These are phyloP conservation scores for Ascidia mentula DNA, from an alignment of 23 tunicate genomes.

Conservation along the genomic window DNA sequence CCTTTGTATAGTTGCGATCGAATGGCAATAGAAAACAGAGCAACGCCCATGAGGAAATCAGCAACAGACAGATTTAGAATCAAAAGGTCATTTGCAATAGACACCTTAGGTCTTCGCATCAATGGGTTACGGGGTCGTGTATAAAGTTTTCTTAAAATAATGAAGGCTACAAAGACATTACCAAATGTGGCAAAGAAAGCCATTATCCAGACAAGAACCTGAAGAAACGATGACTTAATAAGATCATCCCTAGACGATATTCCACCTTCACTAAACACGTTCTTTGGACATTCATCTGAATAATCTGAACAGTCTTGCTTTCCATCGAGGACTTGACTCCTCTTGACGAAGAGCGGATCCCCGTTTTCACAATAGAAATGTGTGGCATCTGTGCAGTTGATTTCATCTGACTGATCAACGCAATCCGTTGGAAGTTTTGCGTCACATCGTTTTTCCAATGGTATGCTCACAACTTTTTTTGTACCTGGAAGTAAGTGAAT, in stretches of 20 bases:
- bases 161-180: too few species aligned
- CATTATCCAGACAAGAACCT: too few species aligned
- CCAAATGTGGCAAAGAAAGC: too few species aligned
- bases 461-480: conserved; percentile 19
- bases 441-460: conserved; percentile 13
- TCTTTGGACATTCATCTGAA: too few species aligned
- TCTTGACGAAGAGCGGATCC: conserved; percentile 23
- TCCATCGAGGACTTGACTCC: too few species aligned
- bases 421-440: conserved; percentile 8
- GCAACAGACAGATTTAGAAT: conserved; percentile 30
- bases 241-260: too few species aligned
- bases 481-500: too few species aligned
- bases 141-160: too few species aligned
- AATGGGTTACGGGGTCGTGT: not conserved
- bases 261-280: too few species aligned
- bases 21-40: conserved; percentile 26
- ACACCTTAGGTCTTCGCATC: not conserved
- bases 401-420: conserved; percentile 26
- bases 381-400: conserved; percentile 10
- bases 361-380: conserved; percentile 36
- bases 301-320: too few species aligned
- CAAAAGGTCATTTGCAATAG: conserved; percentile 1
- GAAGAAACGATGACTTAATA: too few species aligned
- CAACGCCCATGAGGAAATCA: conserved; percentile 48
- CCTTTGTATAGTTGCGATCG: conserved; percentile 6